Percentiles rank a stretch among this genome's conserved stretches.
Evolutionary conservation across 2,888 invertebrate species (phyloP).

Genomic region (Druceiella hillmani): DNA sequence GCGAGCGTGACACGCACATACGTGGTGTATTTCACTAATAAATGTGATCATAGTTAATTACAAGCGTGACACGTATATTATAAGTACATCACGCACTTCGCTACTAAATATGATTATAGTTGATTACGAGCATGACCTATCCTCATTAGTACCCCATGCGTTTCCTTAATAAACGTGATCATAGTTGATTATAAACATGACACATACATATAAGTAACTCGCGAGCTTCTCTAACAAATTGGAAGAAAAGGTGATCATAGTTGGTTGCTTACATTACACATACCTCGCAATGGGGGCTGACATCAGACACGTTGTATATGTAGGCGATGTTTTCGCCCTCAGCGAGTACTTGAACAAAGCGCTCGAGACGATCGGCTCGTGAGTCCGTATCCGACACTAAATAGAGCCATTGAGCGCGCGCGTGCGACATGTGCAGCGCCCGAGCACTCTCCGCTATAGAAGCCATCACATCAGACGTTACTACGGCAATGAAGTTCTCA

Average conservation of each 20-base stretch:
- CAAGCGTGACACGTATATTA: no score
- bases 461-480: constrained; percentile 55
- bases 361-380: constrained; percentile 46
- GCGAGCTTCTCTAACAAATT: no score
- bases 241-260: no score
- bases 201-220: not conserved
- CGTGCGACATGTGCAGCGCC: constrained; percentile 59
- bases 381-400: constrained; percentile 58
- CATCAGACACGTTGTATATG: constrained; percentile 61
- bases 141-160: no score
- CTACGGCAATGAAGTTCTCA: constrained; percentile 58
- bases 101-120: no score
- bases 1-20: no score
- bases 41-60: no score
- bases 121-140: no score
- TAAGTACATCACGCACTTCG: no score
- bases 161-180: no score
- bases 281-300: constrained; percentile 51
- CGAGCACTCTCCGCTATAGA: constrained; percentile 66
- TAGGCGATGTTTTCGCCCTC: constrained; percentile 82
- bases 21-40: no score
- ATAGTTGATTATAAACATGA: not conserved
- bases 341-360: constrained; percentile 52
- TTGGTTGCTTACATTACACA: no score
- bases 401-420: constrained; percentile 78